A percentile compares a stretch with the other conserved stretches of the same genome.
Evolutionary conservation across 2,113 vertebrate genomes (phyloP).

Genomic region (Erinaceus europaeus): DNA sequence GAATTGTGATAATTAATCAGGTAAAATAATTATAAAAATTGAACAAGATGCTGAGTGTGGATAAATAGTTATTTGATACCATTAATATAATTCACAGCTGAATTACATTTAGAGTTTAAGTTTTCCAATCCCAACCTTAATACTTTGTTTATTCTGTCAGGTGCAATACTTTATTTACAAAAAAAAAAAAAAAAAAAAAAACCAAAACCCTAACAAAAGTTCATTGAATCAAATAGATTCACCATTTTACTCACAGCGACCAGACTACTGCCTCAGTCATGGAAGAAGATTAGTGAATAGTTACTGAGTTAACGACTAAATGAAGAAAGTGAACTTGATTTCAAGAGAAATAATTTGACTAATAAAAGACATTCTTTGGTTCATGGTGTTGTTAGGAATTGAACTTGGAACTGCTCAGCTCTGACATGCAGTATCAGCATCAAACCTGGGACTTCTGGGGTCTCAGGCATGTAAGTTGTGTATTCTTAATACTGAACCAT

Average conservation of each 20-base stretch:
- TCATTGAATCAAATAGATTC: not conserved
- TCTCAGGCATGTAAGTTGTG: too few species aligned
- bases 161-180: constrained; percentile 21
- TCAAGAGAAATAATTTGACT: constrained; percentile 12
- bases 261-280: constrained; percentile 1
- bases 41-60: not conserved
- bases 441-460: too few species aligned
- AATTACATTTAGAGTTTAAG: not conserved
- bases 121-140: not conserved
- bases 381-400: too few species aligned
- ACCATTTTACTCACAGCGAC: not conserved
- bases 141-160: not conserved
- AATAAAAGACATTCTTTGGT: constrained; percentile 1
- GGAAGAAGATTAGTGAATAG: not conserved
- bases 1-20: not conserved
- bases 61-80: not conserved
- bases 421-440: too few species aligned
- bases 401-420: too few species aligned
- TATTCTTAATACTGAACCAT: too few species aligned
- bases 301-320: constrained; percentile 14
- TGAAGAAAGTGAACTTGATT: constrained; percentile 8
- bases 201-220: constrained; percentile 2
- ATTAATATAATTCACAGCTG: constrained; percentile 5
- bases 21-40: not conserved
- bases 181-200: not conserved